Conservation (phyloP, 2,888 invertebrate species). For the Drosophila mimetica region DNA sequence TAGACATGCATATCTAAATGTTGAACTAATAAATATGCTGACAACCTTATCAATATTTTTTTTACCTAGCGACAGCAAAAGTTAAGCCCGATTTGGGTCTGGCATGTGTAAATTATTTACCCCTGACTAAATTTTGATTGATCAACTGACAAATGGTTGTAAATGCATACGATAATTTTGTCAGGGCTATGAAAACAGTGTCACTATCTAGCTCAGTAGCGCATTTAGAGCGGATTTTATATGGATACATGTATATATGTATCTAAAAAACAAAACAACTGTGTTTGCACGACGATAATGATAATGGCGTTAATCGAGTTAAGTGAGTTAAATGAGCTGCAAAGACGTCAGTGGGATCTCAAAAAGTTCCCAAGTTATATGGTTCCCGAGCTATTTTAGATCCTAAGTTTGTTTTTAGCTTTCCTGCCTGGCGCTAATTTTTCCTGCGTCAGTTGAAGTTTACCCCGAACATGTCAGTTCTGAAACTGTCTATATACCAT, state of each 20-base stretch:
- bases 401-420: conserved; percentile 25
- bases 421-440: conserved; percentile 15
- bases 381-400: conserved; percentile 38
- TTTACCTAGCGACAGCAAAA: conserved; percentile 6
- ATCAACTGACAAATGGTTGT: conserved; percentile 41
- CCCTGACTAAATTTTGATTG: conserved; percentile 60
- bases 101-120: conserved; percentile 57
- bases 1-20: conserved; percentile 32
- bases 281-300: conserved; percentile 37
- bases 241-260: conserved; percentile 15
- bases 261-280: conserved; percentile 42
- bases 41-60: conserved; percentile 40
- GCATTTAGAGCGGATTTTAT: conserved; percentile 2
- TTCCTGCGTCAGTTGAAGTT: conserved; percentile 25
- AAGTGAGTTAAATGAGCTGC: conserved; percentile 21
- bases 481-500: neutral
- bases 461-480: conserved; percentile 2
- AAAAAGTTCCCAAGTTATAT: conserved; percentile 10
- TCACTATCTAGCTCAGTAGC: conserved; percentile 32
- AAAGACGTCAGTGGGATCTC: conserved; percentile 55
- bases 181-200: conserved; percentile 29
- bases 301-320: conserved; percentile 33
- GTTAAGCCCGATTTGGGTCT: conserved; percentile 4
- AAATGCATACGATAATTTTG: conserved; percentile 21
- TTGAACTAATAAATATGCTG: conserved; percentile 32